Percentiles rank a stretch among this genome's conserved stretches.
These are phyloP conservation scores for Cistogaster globosa DNA, from an alignment of 2,888 invertebrate genomes.

Conservation along the genomic window DNA sequence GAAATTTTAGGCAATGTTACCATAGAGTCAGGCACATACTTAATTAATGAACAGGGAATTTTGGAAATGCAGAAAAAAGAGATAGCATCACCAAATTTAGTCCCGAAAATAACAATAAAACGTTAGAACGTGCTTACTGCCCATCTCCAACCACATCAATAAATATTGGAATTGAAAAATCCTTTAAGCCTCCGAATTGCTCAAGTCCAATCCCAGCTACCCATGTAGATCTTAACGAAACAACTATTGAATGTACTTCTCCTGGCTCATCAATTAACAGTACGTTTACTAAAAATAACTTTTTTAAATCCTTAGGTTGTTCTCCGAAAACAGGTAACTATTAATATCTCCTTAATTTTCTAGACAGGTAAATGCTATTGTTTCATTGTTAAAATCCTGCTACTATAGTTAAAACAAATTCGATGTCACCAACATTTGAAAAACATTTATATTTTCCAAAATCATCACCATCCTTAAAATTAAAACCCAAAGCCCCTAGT, in stretches of 20 bases:
- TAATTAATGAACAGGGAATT: too few species aligned
- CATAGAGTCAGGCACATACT: too few species aligned
- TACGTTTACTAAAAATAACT: background rate
- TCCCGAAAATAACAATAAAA: background rate
- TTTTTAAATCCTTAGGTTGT: background rate
- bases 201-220: constrained; percentile 11
- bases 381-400: constrained; percentile 18
- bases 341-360: background rate
- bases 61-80: too few species aligned
- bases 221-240: background rate
- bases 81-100: background rate
- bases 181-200: constrained; percentile 2
- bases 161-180: too few species aligned
- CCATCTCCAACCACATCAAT: background rate
- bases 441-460: constrained; percentile 46
- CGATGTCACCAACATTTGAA: constrained; percentile 25
- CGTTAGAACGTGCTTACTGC: background rate
- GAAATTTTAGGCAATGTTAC: too few species aligned
- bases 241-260: constrained; percentile 8
- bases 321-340: constrained; percentile 31
- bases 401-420: background rate
- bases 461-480: constrained; percentile 17
- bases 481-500: too few species aligned
- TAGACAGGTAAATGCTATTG: too few species aligned
- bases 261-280: constrained; percentile 19